Evolutionary conservation across 2,888 invertebrate species (phyloP).

Genomic region (Ormyrus labotus): DNA sequence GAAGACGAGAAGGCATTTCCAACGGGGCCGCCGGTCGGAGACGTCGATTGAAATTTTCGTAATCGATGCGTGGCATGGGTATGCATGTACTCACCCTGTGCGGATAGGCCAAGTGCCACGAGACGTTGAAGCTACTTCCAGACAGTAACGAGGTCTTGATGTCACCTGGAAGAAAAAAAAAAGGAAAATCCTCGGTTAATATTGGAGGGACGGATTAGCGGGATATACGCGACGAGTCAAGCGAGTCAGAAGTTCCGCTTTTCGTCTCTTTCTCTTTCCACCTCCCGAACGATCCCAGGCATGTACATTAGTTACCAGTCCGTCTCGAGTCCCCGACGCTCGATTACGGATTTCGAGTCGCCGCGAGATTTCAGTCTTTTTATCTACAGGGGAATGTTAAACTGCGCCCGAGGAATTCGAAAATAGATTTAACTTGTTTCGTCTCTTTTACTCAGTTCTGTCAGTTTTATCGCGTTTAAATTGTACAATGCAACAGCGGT

Average conservation of each 20-base stretch:
- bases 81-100: slow-evolving; percentile 84
- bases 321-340: too few relatives aligned
- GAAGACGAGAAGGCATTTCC: slow-evolving; percentile 1
- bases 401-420: too few relatives aligned
- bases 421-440: too few relatives aligned
- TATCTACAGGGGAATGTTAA: too few relatives aligned
- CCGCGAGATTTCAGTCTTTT: too few relatives aligned
- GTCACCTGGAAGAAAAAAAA: slow-evolving; percentile 80
- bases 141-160: slow-evolving; percentile 87
- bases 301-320: too few relatives aligned
- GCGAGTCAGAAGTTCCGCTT: slow-evolving; percentile 24
- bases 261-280: slow-evolving; percentile 10
- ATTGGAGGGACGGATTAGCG: not conserved
- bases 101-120: slow-evolving; percentile 96
- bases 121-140: slow-evolving; percentile 90
- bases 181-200: slow-evolving; percentile 17
- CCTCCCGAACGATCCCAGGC: not conserved
- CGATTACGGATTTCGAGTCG: too few relatives aligned
- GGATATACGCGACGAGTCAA: slow-evolving; percentile 13
- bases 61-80: too few relatives aligned
- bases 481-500: too few relatives aligned
- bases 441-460: too few relatives aligned
- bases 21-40: not conserved
- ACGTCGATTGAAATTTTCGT: too few relatives aligned
- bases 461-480: too few relatives aligned